Evolutionary conservation across 92 coral and sea anemone genomes (phyloP), one percentile per base, ranked within the genome.

Genomic region (Epizoanthus ramosus): DNA sequence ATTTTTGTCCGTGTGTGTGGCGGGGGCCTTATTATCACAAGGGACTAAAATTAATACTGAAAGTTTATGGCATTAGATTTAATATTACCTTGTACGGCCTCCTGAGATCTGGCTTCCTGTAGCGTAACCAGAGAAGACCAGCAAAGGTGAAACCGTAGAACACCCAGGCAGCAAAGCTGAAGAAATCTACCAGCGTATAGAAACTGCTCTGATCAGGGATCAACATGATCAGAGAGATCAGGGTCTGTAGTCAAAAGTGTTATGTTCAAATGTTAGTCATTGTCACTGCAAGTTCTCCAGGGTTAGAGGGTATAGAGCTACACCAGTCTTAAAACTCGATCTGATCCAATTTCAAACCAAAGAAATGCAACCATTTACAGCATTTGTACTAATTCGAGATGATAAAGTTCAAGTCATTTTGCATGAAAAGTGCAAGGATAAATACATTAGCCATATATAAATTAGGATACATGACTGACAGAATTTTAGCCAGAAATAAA

Each of bases 81-180:
- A 41, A 6, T 61, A 73, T 71, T 57, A 95, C 98, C 88, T 76
- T 93, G 75, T 91, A 95, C 7, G 98, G 98, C 66, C 98, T 92
- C 31, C 79, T 80, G 19, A 74, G 65, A 53, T 86, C 28, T 18
- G 98, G 89, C 75, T 86, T 61, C 33, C 79, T 86, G 74, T 84
- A 84, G 23, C 98, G 87, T 60, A 95, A 84, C 93, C 92, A 93
- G 17, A 95, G 77, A 19, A 94, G 90, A 47, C 96, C 81, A 0
- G 87, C 85, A 70, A 95, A 93, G 58, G 98, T 95, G 35, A 89
- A 86, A 6, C 98, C 98, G 87, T 95, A 95, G 79, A 95, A 95
- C 54, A 95, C 61, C 98, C 98, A 95, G 19, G 98, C 95, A 0
- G 98, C 98, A 88, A 95, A 95, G 58, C 98, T 95, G 93, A 95